Base-by-base conservation (phyloP, 2,797 vertebrate genomes). In the Protosalanx chinensis region DNA sequence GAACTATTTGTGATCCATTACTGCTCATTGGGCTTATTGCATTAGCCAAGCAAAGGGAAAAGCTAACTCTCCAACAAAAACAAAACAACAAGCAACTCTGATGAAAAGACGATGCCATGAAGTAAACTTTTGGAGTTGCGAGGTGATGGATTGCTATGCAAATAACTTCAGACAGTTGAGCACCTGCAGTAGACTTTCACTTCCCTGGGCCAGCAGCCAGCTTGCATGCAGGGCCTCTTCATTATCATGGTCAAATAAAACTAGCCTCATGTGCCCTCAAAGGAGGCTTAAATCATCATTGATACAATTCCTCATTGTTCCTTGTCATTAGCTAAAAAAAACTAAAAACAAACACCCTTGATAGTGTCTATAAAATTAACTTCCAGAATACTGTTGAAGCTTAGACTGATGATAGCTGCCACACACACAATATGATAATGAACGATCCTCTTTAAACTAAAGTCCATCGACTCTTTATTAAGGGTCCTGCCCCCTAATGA, bases 1-100 rank as follows among this genome's bases (percentile, higher is more conserved):
- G 73, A 85, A 78, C 85, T 78, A 78, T 20, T 69, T 78, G 76
- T 85, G 81, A 88, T 89, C 72, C 76, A 84, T 84, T 74, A 84
- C 75, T 70, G 77, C 82, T 72, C 68, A 82, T 67, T 59, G 64
- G 49, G 73, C 56, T 90, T 88, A 92, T 85, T 89, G 80, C 70
- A 83, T 83, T 84, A 75, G 73, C 81, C 51, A 64, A 77, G n/a
- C 8, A 3, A 74, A 53, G 64, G 29, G 61, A 70, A 71, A 66
- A 33, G 46, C 53, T 75, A 0, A 80, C 79, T 85, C 82, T 18
- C 18, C 67, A 67, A 78, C 32, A 72, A 79, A 72, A 76, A 75
- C 59, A 68, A 67, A 77, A 46, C 35, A 63, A 73, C 18, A 1
- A 73, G 12, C 32, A 77, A 58, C 29, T 76, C 60, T 12, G 75